Evolutionary conservation across 2,113 vertebrate species (phyloP), one percentile per base, ranked within the genome.

Genomic region (Sminthopsis crassicaudata): DNA sequence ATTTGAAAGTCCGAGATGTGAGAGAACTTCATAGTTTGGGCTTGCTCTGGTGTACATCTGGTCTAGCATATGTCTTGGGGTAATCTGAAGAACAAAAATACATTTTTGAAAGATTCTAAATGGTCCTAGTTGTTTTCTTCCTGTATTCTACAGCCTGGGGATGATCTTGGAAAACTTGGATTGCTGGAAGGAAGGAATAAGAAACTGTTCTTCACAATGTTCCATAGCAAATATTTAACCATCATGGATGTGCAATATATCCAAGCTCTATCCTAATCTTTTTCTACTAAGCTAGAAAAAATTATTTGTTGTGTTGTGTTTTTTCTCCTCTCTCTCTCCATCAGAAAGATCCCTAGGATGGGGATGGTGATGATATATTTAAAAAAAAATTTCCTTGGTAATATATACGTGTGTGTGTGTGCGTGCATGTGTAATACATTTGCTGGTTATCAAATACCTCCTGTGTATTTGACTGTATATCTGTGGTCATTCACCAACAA

Each of bases 1-100:
- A 98, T 99, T 98, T 98, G 96, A 97, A 98, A 99, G 98, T 99
- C 99, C 98, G 1, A 99, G 98, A 98, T 98, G 96, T 95, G 96
- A 98, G 97, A 92, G 96, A 96, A 95, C 95, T 95, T 93, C 91
- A 96, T 90, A 97, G 98, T 97, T 97, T 94, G 96, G 96, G 95
- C 96, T 97, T 96, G n/a, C 94, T 97, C 95, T 11, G 26, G 97
- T 95, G 93, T 93, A 98, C 91, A 95, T 96, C 96, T 97, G 84
- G 97, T 96, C 89, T 94, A 96, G 91, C 22, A 9, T 52, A 88
- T 90, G 94, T 96, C 96, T 96, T 93, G 97, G 67, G 98, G 92
- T 97, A 97, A 97, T 92, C 95, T 92, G 94, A 94, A 97, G 96
- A 96, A 97, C 95, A 96, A 97, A 96, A 97, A 94, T 90, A 36